Conservation (phyloP, 2,113 vertebrate genomes). For the Oxyura jamaicensis region DNA sequence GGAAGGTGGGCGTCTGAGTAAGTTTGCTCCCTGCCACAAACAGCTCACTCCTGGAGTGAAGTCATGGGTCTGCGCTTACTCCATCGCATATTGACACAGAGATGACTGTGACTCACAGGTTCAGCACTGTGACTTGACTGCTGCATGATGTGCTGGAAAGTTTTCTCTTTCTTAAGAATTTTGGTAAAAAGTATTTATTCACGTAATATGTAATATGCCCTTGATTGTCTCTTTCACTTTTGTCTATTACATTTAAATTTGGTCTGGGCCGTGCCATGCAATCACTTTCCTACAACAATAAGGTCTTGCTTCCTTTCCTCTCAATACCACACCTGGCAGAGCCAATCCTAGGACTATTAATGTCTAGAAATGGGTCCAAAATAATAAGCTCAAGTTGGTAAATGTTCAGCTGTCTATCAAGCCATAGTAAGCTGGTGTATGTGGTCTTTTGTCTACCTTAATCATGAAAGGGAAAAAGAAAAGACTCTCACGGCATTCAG, state of each 20-base stretch:
- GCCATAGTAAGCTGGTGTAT: background rate
- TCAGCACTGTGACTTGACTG: conserved; percentile 64
- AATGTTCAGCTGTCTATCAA: background rate
- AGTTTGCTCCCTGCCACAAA: background rate
- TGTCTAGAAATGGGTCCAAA: background rate
- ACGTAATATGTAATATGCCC: background rate
- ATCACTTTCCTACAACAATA: background rate
- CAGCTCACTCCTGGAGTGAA: conserved; percentile 42
- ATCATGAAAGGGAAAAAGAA: background rate
- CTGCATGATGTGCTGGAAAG: conserved; percentile 44
- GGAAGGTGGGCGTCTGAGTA: background rate
- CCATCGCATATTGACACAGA: conserved; percentile 47
- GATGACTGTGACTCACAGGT: conserved; percentile 68
- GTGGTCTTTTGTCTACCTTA: background rate
- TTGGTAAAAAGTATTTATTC: conserved; percentile 7
- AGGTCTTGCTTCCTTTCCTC: background rate
- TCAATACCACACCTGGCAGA: background rate
- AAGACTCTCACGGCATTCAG: background rate
- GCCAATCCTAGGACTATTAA: background rate
- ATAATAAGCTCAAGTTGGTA: background rate
- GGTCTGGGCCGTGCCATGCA: background rate
- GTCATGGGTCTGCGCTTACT: conserved; percentile 48
- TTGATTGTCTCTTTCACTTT: conserved; percentile 5
- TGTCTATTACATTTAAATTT: background rate
- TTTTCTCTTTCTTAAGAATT: conserved; percentile 46